phyloP scores from a whole-genome alignment of 1,140 invertebrate species.

The Pachyrhynchus sulphureomaculatus region DNA sequence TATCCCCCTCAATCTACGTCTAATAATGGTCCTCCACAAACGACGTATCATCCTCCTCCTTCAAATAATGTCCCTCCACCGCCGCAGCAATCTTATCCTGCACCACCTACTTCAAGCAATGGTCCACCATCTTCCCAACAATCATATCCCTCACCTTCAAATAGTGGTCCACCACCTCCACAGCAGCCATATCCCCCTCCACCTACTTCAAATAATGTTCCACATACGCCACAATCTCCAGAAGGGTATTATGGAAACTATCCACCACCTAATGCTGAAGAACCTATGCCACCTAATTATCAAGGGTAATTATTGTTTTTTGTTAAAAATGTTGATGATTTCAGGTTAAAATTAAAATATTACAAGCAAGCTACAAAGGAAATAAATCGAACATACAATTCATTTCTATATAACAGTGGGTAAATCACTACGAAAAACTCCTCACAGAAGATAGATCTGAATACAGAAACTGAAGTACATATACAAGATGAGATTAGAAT shows the following conservation, averaged over 20 bases:
- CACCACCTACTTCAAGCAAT: conserved; percentile 39
- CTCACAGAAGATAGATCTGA: too few relatives aligned
- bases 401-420: too few relatives aligned
- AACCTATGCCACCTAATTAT: conserved; percentile 37
- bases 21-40: neutral
- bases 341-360: too few relatives aligned
- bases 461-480: too few relatives aligned
- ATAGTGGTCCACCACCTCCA: neutral
- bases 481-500: too few relatives aligned
- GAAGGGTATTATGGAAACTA: conserved; percentile 55
- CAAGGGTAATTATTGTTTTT: conserved; percentile 21
- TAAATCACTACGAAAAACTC: too few relatives aligned
- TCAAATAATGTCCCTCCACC: neutral
- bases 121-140: too few relatives aligned
- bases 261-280: conserved; percentile 52
- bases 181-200: conserved; percentile 43
- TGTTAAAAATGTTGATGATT: too few relatives aligned
- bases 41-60: neutral
- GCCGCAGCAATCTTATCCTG: conserved; percentile 44
- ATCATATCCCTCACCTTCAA: conserved; percentile 38
- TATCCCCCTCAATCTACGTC: neutral
- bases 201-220: conserved; percentile 7
- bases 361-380: too few relatives aligned
- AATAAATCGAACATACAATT: too few relatives aligned
- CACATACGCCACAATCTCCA: conserved; percentile 46